A percentile compares a stretch with the other conserved stretches of the same genome.
These are phyloP conservation scores for Corythaixoides concolor DNA, from an alignment of 2,113 vertebrate genomes.

Conservation along the genomic window DNA sequence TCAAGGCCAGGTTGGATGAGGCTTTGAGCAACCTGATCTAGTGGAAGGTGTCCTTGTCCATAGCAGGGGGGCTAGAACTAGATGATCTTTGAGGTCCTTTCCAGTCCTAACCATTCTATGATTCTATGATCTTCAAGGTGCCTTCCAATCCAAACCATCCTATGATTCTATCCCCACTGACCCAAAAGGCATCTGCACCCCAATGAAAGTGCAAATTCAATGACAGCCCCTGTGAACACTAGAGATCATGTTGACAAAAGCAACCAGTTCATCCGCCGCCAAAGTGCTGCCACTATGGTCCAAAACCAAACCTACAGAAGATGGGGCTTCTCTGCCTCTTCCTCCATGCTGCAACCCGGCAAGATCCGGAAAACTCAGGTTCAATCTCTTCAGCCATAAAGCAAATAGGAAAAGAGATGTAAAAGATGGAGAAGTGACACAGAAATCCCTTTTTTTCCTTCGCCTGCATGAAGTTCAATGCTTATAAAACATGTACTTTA, in stretches of 20 bases:
- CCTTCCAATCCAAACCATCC: too few species aligned
- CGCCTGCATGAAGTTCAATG: background rate
- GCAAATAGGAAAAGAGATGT: background rate
- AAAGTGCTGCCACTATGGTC: fast-evolving
- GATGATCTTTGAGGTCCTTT: too few species aligned
- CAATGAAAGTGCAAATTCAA: background rate
- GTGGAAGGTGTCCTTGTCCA: too few species aligned
- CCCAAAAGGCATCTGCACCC: background rate
- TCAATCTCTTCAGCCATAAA: background rate
- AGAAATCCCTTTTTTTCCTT: background rate
- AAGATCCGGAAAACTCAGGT: background rate
- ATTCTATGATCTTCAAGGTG: background rate
- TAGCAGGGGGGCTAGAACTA: too few species aligned
- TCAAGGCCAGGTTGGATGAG: too few species aligned
- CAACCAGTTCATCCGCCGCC: background rate
- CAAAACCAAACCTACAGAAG: background rate
- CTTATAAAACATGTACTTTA: background rate
- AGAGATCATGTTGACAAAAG: fast-evolving
- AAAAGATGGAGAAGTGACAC: background rate
- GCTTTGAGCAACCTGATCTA: too few species aligned
- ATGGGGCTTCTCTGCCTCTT: fast-evolving
- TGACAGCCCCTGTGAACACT: fast-evolving
- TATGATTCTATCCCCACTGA: background rate
- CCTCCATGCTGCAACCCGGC: background rate
- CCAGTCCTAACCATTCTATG: too few species aligned